These are phyloP conservation scores for Glaucopsyche alexis DNA, from an alignment of 2,888 invertebrate genomes.

Conservation along the genomic window DNA sequence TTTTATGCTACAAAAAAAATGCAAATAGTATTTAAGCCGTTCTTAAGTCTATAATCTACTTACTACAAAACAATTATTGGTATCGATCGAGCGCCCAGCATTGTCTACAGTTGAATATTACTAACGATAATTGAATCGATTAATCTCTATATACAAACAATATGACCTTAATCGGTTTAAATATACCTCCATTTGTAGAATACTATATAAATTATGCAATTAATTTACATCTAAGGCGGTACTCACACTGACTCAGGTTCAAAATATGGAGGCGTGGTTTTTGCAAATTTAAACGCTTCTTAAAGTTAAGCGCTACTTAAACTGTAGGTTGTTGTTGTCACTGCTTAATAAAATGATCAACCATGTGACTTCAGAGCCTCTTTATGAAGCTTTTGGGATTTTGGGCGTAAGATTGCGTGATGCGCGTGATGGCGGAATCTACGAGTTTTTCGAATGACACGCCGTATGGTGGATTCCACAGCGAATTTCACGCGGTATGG, in stretches of 20 bases:
- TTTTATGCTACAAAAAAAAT: neutral
- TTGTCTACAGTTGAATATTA: conserved; percentile 8
- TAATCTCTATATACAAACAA: conserved; percentile 23
- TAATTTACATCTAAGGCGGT: neutral
- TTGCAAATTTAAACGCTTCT: no score
- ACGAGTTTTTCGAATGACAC: no score
- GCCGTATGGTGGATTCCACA: no score
- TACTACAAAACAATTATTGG: neutral
- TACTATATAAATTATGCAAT: conserved; percentile 17
- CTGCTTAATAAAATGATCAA: no score
- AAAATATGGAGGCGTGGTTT: no score
- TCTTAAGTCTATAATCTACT: neutral
- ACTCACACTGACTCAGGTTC: neutral
- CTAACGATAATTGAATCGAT: conserved; percentile 19
- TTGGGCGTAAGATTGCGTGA: no score
- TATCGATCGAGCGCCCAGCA: neutral
- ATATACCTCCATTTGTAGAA: conserved; percentile 11
- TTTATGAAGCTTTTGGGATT: no score
- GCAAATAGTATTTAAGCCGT: neutral
- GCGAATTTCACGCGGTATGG: no score
- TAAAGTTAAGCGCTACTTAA: no score
- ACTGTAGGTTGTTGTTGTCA: no score
- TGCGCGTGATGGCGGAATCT: no score
- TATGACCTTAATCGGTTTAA: conserved; percentile 22
- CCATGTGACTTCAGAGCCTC: no score